Evolutionary conservation across 2,113 vertebrate species (phyloP).

Genomic region (Meleagris gallopavo): DNA sequence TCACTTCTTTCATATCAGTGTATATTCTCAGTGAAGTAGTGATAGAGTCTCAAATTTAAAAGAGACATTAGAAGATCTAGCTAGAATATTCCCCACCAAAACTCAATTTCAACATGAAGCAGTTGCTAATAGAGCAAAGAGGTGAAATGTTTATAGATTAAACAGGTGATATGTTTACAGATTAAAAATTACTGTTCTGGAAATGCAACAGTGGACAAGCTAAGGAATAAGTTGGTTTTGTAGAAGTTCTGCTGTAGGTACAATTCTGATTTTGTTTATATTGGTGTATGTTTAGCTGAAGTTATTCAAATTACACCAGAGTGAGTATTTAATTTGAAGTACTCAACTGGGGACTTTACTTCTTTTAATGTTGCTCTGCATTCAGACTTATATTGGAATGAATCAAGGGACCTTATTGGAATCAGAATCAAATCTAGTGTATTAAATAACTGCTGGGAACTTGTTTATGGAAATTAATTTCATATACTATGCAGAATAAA

Average conservation of each 20-base stretch:
- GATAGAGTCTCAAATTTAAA: background rate
- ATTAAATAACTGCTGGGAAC: conserved; percentile 36
- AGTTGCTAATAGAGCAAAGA: background rate
- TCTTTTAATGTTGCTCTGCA: background rate
- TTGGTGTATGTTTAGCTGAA: background rate
- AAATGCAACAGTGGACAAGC: background rate
- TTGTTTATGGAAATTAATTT: conserved; percentile 55
- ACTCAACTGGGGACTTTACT: background rate
- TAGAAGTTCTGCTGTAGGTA: background rate
- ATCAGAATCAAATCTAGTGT: background rate
- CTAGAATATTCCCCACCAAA: background rate
- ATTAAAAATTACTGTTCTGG: background rate
- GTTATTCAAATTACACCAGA: background rate
- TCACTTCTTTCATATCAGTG: background rate
- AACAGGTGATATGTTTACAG: too few species aligned
- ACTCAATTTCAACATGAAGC: background rate
- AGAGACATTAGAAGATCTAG: background rate
- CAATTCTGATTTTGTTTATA: background rate
- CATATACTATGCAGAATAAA: conserved; percentile 31
- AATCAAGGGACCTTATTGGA: background rate
- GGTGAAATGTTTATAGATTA: background rate
- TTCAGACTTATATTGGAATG: background rate
- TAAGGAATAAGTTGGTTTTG: background rate
- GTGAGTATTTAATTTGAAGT: background rate
- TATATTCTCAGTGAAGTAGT: background rate